Evolutionary conservation across 2,888 invertebrate species (phyloP).

Genomic region (Actias luna): DNA sequence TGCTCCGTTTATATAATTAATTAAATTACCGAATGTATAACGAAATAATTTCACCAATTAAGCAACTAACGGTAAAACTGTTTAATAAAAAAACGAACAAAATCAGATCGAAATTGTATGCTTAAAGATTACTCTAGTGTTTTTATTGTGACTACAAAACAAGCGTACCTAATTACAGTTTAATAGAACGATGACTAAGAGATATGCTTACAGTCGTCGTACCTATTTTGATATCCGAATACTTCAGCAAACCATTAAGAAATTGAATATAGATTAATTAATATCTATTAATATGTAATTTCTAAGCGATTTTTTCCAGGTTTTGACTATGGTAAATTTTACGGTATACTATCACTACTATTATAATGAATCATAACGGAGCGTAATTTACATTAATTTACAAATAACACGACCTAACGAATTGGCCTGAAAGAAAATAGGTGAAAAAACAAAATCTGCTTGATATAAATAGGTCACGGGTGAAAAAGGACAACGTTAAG

Average conservation of each 20-base stretch:
- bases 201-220: background rate
- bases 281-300: too few relatives aligned
- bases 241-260: background rate
- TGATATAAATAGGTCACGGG: slow-evolving; percentile 8
- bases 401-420: background rate
- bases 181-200: background rate
- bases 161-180: background rate
- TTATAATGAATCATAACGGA: too few relatives aligned
- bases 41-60: too few relatives aligned
- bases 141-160: background rate
- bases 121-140: too few relatives aligned
- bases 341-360: too few relatives aligned
- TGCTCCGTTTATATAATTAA: too few relatives aligned
- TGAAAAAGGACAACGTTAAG: slow-evolving; percentile 25
- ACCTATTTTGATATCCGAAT: background rate
- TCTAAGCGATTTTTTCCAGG: too few relatives aligned
- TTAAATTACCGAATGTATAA: too few relatives aligned
- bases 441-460: background rate
- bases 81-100: too few relatives aligned
- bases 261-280: background rate
- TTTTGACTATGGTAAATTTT: background rate
- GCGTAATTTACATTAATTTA: background rate
- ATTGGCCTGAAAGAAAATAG: background rate
- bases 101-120: too few relatives aligned
- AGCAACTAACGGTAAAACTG: too few relatives aligned